Base-by-base conservation (phyloP, 1,140 invertebrate genomes). In the Drosophila orosa region DNA sequence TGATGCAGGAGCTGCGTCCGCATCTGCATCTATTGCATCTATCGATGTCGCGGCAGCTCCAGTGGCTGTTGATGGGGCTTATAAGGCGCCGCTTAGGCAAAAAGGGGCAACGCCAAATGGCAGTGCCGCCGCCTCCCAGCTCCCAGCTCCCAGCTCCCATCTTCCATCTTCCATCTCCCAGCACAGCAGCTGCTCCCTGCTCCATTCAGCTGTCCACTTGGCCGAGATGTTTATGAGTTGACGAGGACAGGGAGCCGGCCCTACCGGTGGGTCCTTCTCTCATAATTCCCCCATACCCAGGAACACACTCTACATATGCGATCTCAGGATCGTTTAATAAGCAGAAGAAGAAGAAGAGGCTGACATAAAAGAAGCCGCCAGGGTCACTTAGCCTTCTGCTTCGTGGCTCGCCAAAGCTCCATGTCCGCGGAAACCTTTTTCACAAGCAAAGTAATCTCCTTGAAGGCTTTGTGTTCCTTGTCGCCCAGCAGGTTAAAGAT, bases 381-480 rank as follows among this genome's bases (percentile, higher is more conserved):
- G 52, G 19, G 9, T 45, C 40, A 65, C 39, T 63, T 77, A 31
- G n/a, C 63, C 61, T 44, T 5, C 55, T 48, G 74, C 40, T 95
- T 87, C 12, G 94, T 94, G 77, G 94, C 54, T 9, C 31, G 57
- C 74, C 71, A 78, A 7, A 90, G 27, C 8, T 75, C 39, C 60
- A 84, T 25, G 69, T 95, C 94, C 1, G 94, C 91, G 1, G 95
- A 94, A 1, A 94, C 92, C 8, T 93, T 92, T 78, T 93, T 94
- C 25, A 97, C 93, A 0, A 97, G 77, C 72, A 93, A 93, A 22
- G 95, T 93, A 15, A 97, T 92, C 57, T 94, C 92, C 71, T 95
- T 95, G 78, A 98, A 98, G 39, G 95, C 94, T 4, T 95, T 95
- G 92, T 97, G 94, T 15, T 95, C 93, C 78, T 97, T 95, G 87